phyloP scores from a whole-genome alignment of 2,888 invertebrate genomes.

The Orgyia antiqua region DNA sequence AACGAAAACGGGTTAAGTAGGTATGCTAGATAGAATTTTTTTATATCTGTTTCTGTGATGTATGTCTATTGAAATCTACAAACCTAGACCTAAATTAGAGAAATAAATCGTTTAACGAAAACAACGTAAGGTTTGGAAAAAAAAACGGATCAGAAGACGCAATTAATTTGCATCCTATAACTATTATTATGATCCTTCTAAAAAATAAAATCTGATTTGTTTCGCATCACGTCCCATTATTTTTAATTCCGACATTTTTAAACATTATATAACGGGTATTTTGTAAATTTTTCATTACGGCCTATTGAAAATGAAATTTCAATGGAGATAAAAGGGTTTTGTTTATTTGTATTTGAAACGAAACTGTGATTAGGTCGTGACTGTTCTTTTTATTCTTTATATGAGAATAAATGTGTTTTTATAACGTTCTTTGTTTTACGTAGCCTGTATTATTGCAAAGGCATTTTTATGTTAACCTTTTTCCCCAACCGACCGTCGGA shows the following conservation, averaged over 20 bases:
- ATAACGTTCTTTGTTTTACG: constrained; percentile 10
- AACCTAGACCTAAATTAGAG: too few relatives aligned
- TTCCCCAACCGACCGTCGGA: too few relatives aligned
- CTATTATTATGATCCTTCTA: constrained; percentile 59
- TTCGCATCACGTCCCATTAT: constrained; percentile 64
- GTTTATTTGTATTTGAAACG: constrained; percentile 50
- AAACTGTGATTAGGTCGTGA: constrained; percentile 49
- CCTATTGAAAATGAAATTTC: constrained; percentile 50
- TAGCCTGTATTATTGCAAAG: too few relatives aligned
- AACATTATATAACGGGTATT: constrained; percentile 50
- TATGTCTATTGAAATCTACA: too few relatives aligned
- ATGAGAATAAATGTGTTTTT: constrained; percentile 37
- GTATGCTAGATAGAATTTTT: too few relatives aligned
- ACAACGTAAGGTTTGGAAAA: too few relatives aligned
- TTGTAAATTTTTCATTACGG: constrained; percentile 60
- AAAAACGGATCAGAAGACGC: too few relatives aligned
- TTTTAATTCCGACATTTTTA: constrained; percentile 57
- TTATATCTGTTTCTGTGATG: too few relatives aligned
- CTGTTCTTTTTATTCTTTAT: constrained; percentile 41
- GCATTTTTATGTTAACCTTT: too few relatives aligned
- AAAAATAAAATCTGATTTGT: constrained; percentile 69
- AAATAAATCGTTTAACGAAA: too few relatives aligned
- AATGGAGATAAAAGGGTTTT: constrained; percentile 55
- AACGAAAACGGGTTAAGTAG: too few relatives aligned
- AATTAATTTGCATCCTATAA: too few relatives aligned